These are phyloP conservation scores for Azorinus chamasolen DNA, from an alignment of 2,888 invertebrate genomes.

Conservation along the genomic window DNA sequence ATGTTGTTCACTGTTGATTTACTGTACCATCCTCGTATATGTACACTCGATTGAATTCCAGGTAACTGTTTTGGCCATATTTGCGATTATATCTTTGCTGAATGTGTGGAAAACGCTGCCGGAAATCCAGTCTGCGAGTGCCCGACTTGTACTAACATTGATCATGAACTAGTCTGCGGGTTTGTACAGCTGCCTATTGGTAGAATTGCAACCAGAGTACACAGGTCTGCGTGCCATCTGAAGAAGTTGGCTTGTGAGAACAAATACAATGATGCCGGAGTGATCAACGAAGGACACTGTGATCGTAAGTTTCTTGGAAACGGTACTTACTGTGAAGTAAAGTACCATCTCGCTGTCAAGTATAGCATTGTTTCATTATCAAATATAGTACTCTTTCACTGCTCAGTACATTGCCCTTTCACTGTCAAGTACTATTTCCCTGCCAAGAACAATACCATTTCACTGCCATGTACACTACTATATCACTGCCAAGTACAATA, in stretches of 20 bases:
- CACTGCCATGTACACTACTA: no score
- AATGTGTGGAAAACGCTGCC: slow-evolving; percentile 50
- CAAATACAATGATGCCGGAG: slow-evolving; percentile 35
- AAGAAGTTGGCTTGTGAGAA: slow-evolving; percentile 52
- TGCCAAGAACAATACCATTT: no score
- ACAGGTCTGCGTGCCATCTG: slow-evolving; percentile 64
- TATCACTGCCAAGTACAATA: no score
- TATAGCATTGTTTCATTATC: no score
- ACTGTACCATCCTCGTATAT: no score
- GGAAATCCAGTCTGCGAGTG: slow-evolving; percentile 61
- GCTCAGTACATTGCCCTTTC: no score
- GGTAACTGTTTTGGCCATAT: slow-evolving; percentile 55
- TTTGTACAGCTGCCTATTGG: slow-evolving; percentile 23
- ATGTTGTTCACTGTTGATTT: no score
- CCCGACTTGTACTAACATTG: slow-evolving; percentile 61
- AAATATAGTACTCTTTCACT: no score
- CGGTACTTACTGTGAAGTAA: background rate
- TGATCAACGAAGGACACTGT: slow-evolving; percentile 62
- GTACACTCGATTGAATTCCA: no score
- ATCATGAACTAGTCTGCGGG: slow-evolving; percentile 66
- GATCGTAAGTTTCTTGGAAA: slow-evolving; percentile 53
- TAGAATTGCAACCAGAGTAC: slow-evolving; percentile 32
- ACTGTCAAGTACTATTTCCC: no score
- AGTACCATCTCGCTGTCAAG: no score
- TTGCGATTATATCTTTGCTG: slow-evolving; percentile 40